Base-by-base conservation (phyloP, 2,888 invertebrate species). In the Zaprionus obscuricornis region DNA sequence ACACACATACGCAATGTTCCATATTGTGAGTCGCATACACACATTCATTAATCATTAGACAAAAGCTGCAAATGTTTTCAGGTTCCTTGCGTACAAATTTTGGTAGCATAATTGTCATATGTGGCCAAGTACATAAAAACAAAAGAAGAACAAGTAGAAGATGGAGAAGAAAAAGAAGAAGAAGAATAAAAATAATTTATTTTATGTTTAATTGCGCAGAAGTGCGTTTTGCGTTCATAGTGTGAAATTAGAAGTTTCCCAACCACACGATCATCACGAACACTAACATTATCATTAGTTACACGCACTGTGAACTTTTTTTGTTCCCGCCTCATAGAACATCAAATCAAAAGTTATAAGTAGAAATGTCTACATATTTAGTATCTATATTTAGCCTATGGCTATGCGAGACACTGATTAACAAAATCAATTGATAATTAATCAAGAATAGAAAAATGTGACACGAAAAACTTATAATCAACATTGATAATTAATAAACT, bases 161-260 rank as follows among this genome's bases (percentile, higher is more conserved):
- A n/a, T n/a, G n/a, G n/a, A n/a, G n/a, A n/a, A n/a, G n/a, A n/a
- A n/a, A n/a, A n/a, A n/a, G n/a, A n/a, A n/a, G n/a, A n/a, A n/a
- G n/a, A n/a, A n/a, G n/a, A n/a, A n/a, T n/a, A n/a, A 68, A 67
- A 64, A 49, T 55, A 58, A 64, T 83, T 66, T 34, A 75, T 75
- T 73, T 70, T n/a, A 33, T 66, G 81, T 54, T 70, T 73, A 79
- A 81, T 83, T 73, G 73, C 18, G 73, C 83, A 65, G 64, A 60
- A 69, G 68, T 62, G 67, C 40, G 49, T 40, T 49, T 64, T 64
- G 29, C 24, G 42, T 50, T 51, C 16, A 6, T 14, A 7, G 43
- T 39, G 59, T 43, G 26, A 60, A 51, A 39, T 36, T 37, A 33
- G 20, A 10, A 24, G 22, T 16, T 14, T n/a, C n/a, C n/a, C n/a